These are phyloP conservation scores for Scaptomyza polygonia DNA, from an alignment of 2,888 invertebrate species.

Conservation along the genomic window DNA sequence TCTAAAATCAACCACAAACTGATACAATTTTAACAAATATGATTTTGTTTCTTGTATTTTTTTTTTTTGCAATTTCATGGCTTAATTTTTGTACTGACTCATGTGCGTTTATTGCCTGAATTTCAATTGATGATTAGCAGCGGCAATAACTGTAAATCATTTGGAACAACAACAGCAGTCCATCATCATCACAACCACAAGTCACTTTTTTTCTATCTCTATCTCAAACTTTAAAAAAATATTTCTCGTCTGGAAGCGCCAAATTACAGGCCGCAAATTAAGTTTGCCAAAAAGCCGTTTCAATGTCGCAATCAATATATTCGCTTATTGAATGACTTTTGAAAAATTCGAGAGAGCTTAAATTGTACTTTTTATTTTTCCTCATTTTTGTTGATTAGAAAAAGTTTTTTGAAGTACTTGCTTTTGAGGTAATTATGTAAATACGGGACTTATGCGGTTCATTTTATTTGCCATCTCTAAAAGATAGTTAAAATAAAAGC, in stretches of 20 bases:
- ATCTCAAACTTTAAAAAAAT: conserved; percentile 3
- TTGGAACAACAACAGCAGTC: conserved; percentile 20
- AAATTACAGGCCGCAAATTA: conserved; percentile 35
- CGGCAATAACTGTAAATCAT: conserved; percentile 60
- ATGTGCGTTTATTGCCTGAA: conserved; percentile 56
- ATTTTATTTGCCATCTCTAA: neutral
- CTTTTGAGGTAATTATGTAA: conserved; percentile 13
- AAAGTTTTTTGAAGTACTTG: conserved; percentile 41
- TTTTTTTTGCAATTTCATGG: conserved; percentile 53
- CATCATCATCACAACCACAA: conserved; percentile 1
- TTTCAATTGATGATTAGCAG: conserved; percentile 62
- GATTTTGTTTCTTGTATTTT: too few species aligned
- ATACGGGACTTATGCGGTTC: neutral
- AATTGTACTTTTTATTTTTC: neutral
- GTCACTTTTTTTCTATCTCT: neutral
- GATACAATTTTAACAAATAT: conserved; percentile 58
- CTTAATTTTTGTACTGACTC: conserved; percentile 63
- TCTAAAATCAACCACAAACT: conserved; percentile 30
- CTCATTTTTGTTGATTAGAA: conserved; percentile 19
- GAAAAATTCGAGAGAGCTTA: conserved; percentile 9
- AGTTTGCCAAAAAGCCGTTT: conserved; percentile 29
- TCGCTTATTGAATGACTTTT: conserved; percentile 42
- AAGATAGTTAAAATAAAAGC: neutral
- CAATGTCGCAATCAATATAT: conserved; percentile 51
- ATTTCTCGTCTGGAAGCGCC: conserved; percentile 44